Conservation (phyloP, 2,113 vertebrate species). For the Cryptomyrus ogoouensis region DNA sequence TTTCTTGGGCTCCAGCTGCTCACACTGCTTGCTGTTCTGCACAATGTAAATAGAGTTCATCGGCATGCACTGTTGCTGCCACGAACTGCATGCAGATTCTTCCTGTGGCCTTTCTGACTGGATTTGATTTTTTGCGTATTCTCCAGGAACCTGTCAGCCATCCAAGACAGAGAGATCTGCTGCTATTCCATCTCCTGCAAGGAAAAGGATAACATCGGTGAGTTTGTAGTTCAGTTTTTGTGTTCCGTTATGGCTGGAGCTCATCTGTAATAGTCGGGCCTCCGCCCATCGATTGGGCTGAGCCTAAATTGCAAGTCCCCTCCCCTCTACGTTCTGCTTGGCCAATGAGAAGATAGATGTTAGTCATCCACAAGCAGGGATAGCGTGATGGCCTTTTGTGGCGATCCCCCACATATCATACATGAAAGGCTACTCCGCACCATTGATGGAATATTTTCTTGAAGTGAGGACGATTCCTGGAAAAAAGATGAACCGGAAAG, state of each 20-base stretch:
- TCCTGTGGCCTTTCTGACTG: neutral
- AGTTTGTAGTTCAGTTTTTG: conserved; percentile 23
- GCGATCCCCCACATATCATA: neutral
- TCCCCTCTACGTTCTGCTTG: neutral
- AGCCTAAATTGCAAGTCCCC: neutral
- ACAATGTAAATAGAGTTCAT: neutral
- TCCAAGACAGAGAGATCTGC: conserved; percentile 86
- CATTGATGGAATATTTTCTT: neutral
- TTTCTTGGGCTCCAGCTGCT: neutral
- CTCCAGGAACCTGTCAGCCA: conserved; percentile 77
- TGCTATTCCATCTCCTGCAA: conserved; percentile 89
- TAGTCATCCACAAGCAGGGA: neutral
- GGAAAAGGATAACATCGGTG: conserved; percentile 87
- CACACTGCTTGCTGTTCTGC: neutral
- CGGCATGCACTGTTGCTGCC: neutral
- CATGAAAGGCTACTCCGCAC: neutral
- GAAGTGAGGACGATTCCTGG: neutral
- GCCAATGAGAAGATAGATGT: neutral
- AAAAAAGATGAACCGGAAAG: neutral
- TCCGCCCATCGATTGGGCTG: neutral
- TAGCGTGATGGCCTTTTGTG: neutral
- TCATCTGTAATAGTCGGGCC: neutral
- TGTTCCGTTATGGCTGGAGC: neutral
- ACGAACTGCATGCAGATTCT: neutral
- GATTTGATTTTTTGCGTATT: conserved; percentile 9